Conservation (phyloP, 2,113 vertebrate species). For the Pitta sordida region DNA sequence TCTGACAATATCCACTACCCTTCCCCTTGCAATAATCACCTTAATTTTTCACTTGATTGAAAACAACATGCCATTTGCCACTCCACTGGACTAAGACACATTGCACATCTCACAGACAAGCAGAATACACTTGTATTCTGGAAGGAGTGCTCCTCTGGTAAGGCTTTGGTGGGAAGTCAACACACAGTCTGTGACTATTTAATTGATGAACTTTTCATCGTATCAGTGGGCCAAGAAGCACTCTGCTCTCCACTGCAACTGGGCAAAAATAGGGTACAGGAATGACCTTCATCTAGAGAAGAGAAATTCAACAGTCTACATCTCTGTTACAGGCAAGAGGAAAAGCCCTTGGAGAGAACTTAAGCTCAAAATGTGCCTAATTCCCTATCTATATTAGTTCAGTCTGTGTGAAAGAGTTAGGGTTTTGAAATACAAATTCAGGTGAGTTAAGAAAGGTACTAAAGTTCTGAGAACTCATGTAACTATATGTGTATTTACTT, state of each 20-base stretch:
- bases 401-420: background rate
- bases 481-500: background rate
- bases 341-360: background rate
- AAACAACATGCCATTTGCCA: background rate
- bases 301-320: background rate
- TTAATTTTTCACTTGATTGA: background rate
- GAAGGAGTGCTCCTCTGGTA: background rate
- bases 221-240: accelerated
- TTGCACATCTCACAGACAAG: background rate
- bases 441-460: background rate
- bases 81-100: background rate
- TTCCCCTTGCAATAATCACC: background rate
- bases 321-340: background rate
- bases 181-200: background rate
- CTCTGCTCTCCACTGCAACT: background rate
- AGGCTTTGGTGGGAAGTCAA: background rate
- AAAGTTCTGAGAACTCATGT: background rate
- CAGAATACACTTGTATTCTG: background rate
- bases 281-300: background rate
- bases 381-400: background rate
- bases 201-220: background rate
- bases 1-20: background rate
- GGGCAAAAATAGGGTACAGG: background rate
- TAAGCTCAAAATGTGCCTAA: background rate
- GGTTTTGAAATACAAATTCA: background rate